phyloP scores from a whole-genome alignment of 35 echinoderm and acorn worm genomes.

The Stichopus chloronotus region DNA sequence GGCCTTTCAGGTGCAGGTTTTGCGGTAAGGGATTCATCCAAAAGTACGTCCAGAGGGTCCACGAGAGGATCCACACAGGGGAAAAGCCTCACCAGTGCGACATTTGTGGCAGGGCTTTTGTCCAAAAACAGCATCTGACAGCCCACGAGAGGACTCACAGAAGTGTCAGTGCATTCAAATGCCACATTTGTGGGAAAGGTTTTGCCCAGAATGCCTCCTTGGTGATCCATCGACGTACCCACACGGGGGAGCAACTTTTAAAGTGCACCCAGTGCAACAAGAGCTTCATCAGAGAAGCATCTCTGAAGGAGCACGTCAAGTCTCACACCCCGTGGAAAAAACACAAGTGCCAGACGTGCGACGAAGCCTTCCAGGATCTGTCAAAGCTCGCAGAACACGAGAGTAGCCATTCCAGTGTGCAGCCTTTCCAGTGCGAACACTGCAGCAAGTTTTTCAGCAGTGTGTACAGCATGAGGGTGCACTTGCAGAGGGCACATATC shows the following conservation, averaged over 20 bases:
- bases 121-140: conserved; percentile 27
- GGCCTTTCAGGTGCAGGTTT: conserved; percentile 19
- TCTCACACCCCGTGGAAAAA: not conserved
- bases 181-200: conserved; percentile 20
- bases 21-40: conserved; percentile 22
- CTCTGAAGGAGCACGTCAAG: conserved; percentile 33
- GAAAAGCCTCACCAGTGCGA: conserved; percentile 57
- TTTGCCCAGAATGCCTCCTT: conserved; percentile 6
- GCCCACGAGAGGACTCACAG: conserved; percentile 41
- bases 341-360: conserved; percentile 24
- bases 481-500: conserved; percentile 1
- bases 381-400: not conserved
- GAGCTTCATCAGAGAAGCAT: not conserved
- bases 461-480: not conserved
- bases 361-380: not conserved
- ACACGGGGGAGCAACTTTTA: conserved; percentile 48
- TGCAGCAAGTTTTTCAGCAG: not conserved
- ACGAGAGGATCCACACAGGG: conserved; percentile 62
- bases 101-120: conserved; percentile 32
- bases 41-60: not conserved
- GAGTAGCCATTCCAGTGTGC: not conserved
- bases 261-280: conserved; percentile 33
- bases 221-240: conserved; percentile 19
- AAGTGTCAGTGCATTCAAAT: conserved; percentile 25
- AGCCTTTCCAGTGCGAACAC: not conserved